Base-by-base conservation (phyloP, 2,888 invertebrate species). In the Oxytorus armatus region DNA sequence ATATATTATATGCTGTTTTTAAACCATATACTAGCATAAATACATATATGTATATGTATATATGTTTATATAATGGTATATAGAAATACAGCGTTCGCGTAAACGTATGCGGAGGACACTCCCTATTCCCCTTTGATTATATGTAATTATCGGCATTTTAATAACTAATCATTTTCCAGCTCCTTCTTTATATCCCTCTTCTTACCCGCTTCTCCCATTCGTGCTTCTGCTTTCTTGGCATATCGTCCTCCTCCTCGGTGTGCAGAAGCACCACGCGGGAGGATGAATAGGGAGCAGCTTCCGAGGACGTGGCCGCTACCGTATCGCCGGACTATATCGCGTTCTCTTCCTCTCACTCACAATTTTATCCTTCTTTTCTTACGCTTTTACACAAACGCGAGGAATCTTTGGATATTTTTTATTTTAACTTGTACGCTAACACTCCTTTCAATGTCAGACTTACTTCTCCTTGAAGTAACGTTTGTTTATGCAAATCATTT, bases 111-210 rank as follows among this genome's bases (percentile, higher is more conserved):
- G 86, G 87, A 85, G 88, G 91, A 91, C 91, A 91, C 91, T 90
- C 91, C 92, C 90, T 86, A 42, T 75, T 79, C 83, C 82, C 83
- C 68, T 87, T 89, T 92, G 90, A 92, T 92, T 92, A 92, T 91
- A 92, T 92, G 88, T 91, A 90, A 92, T 92, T 91, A 92, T 90
- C 89, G 89, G 89, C 89, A 92, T 92, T 92, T 92, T 92, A 91
- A 92, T 92, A 91, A 91, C 91, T 92, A 89, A 92, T 92, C 92
- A 92, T 92, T 92, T 91, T 89, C 88, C 87, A 70, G 72, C 80
- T 82, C 85, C 88, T 82, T 83, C 85, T 83, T 85, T 84, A 83
- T 80, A 84, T 81, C 72, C 74, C 78, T 83, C 82, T 79, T 78
- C 82, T 68, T 59, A 49, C 51, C 57, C 63, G 39, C 47, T 18